Conservation (phyloP, 2,113 vertebrate species). For the Osmerus mordax region DNA sequence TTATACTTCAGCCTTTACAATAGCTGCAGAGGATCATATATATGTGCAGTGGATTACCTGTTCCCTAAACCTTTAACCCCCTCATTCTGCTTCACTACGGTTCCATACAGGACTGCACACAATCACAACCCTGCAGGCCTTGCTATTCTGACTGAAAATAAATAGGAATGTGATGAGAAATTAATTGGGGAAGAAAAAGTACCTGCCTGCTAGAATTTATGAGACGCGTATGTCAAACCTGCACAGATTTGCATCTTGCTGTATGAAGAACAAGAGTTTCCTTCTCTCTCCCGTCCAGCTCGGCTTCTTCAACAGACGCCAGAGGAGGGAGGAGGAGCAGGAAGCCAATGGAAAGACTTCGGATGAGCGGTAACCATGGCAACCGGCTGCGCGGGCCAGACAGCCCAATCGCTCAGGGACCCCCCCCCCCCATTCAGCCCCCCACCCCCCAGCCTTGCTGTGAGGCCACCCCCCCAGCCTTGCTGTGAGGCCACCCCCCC, state of each 20-base stretch:
- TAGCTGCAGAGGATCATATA: neutral
- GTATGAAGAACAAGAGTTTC: neutral
- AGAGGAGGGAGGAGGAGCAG: constrained; percentile 57
- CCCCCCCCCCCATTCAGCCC: constrained; percentile 27
- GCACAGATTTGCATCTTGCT: no score
- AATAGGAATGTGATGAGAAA: no score
- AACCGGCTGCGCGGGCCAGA: neutral
- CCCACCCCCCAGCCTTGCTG: constrained; percentile 4
- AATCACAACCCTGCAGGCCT: no score
- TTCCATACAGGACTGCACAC: no score
- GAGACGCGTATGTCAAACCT: no score
- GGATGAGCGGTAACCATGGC: constrained; percentile 64
- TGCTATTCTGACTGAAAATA: no score
- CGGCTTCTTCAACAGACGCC: constrained; percentile 87
- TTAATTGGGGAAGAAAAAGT: no score
- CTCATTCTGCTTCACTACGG: no score
- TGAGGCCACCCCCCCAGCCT: no score
- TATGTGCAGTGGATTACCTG: neutral
- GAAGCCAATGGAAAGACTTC: constrained; percentile 66
- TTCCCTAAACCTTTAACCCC: neutral
- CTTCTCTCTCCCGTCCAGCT: constrained; percentile 69
- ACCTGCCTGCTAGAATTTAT: no score
- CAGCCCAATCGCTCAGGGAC: constrained; percentile 55
- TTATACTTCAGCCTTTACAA: neutral
- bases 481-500: no score